Evolutionary conservation across 2,888 invertebrate species (phyloP), one percentile per base, ranked within the genome.

Genomic region (Aphodius sticticus): DNA sequence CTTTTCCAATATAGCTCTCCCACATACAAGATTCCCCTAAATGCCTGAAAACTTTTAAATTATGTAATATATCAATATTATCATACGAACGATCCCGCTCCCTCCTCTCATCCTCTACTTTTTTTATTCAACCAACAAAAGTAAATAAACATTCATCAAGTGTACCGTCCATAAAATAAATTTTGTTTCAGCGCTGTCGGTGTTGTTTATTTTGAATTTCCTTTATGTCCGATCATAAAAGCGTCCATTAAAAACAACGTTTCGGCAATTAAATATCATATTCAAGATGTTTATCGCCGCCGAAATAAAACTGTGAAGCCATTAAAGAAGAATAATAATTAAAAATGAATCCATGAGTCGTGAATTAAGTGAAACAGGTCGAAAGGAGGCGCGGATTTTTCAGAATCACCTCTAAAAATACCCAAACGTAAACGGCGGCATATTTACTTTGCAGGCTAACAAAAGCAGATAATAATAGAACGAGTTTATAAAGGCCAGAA

Each of bases 271-370:
- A 53, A 53, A 53, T 9, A 53, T 53, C 53, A 53, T 53, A 53
- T 53, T 53, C 53, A 12, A 12, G 53, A 53, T 53, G 53, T 53
- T 53, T 53, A 53, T 53, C 53, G 12, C 53, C 53, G 53, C 7
- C 53, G 53, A 53, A 53, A 53, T 53, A 53, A 53, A 53, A 53
- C 53, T 53, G 53, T 53, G 53, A 53, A 53, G 53, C 53, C 53
- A 53, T 53, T 53, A 53, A 53, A 53, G 53, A 9, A 7, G 53
- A 53, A 53, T 53, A 53, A 53, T 53, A 53, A 53, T 53, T 53
- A 53, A 53, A 53, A 53, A 53, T 53, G 53, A 53, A 53, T 53
- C 53, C 53, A 12, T 53, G 53, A 53, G 53, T 53, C 53, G 53
- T 53, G 9, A 26, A 26, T 26, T 26, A 26, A 26, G 26, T 26